Conservation (phyloP, 2,797 vertebrate species). For the Eulemur coronatus region DNA sequence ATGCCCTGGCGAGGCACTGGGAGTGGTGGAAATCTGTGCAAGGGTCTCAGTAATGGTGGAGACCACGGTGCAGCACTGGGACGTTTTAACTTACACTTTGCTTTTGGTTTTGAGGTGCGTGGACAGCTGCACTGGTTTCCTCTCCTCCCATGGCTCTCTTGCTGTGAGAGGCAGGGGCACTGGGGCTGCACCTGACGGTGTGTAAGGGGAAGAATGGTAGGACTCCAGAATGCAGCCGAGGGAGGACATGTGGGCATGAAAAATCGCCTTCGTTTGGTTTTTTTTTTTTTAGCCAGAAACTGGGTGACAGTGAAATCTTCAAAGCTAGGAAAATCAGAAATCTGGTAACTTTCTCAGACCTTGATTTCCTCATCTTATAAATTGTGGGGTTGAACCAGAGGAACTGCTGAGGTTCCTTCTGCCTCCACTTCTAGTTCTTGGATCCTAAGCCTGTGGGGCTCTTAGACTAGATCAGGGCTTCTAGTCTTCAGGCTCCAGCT, state of each 20-base stretch:
- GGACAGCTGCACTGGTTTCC: not conserved
- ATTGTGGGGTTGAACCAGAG: not conserved
- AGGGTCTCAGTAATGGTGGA: not conserved
- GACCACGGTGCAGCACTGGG: rapidly evolving
- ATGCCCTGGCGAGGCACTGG: not conserved
- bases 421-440: not conserved
- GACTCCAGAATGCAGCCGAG: not conserved
- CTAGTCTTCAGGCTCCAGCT: not conserved
- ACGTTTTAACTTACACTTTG: too few relatives aligned
- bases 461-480: not conserved
- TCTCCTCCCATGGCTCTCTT: not conserved
- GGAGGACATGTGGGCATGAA: not conserved
- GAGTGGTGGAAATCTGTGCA: not conserved
- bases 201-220: not conserved
- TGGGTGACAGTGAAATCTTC: not conserved
- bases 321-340: not conserved
- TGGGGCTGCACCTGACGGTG: not conserved
- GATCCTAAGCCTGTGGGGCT: not conserved
- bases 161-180: not conserved
- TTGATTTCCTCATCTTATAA: not conserved
- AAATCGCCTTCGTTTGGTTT: not conserved
- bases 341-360: not conserved
- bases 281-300: not conserved
- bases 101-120: not conserved
- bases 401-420: too few relatives aligned